A percentile compares a stretch with the other conserved stretches of the same genome.
Conservation (phyloP, 2,113 vertebrate species). For the Thomomys bottae region DNA sequence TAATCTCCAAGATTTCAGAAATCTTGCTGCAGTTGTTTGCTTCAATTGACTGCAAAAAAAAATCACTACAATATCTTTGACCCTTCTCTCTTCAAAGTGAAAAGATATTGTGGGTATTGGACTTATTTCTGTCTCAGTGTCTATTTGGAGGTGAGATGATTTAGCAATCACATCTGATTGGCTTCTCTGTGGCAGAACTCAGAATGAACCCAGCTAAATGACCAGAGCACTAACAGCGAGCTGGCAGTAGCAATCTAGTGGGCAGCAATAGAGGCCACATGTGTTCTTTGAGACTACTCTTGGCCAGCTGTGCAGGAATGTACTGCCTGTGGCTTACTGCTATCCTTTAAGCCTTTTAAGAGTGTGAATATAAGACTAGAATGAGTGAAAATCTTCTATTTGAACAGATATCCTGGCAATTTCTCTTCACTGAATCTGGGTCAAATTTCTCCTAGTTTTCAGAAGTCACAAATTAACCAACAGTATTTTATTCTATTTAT, state of each 20-base stretch:
- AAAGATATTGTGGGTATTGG: slow-evolving; percentile 50
- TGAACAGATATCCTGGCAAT: slow-evolving; percentile 47
- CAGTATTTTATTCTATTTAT: slow-evolving; percentile 5
- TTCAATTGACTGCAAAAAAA: not conserved
- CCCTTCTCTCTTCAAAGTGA: not conserved
- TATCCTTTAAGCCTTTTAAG: slow-evolving; percentile 64
- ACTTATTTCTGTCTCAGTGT: slow-evolving; percentile 51
- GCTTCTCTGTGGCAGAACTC: slow-evolving; percentile 56
- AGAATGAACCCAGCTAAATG: slow-evolving; percentile 63
- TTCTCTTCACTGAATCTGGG: slow-evolving; percentile 65
- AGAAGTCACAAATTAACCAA: slow-evolving; percentile 38
- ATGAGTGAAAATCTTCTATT: slow-evolving; percentile 60
- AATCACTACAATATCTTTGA: not conserved
- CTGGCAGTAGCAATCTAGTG: slow-evolving; percentile 62
- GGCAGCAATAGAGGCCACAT: slow-evolving; percentile 51
- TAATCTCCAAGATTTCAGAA: slow-evolving; percentile 4
- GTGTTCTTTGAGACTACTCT: slow-evolving; percentile 53
- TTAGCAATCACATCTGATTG: slow-evolving; percentile 68
- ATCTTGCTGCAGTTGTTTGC: not conserved
- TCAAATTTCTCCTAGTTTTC: slow-evolving; percentile 60
- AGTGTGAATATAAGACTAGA: slow-evolving; percentile 55
- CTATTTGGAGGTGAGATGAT: slow-evolving; percentile 63
- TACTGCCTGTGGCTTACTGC: slow-evolving; percentile 41
- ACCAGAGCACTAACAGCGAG: slow-evolving; percentile 43
- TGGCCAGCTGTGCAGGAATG: slow-evolving; percentile 45